phyloP scores from a whole-genome alignment of 2,797 vertebrate species.

The Cuniculus paca region DNA sequence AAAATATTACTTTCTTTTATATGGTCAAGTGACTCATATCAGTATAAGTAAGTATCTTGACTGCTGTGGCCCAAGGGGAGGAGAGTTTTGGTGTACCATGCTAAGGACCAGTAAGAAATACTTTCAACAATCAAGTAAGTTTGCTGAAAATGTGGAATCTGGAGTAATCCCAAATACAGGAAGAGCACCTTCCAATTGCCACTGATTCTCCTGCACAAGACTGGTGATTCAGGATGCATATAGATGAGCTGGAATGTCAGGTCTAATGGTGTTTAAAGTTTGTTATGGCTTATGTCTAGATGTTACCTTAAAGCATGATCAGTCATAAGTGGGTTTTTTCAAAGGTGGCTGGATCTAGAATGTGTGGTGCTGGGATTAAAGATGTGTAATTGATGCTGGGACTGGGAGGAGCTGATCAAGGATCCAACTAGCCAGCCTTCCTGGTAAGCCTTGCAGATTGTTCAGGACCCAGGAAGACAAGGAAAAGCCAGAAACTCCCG shows the following conservation, averaged over 20 bases:
- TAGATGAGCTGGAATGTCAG: neutral
- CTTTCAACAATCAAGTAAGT: neutral
- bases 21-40: neutral
- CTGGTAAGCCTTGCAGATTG: too few relatives aligned
- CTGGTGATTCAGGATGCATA: neutral
- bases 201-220: neutral
- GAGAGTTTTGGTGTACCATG: too few relatives aligned
- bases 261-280: neutral
- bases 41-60: neutral
- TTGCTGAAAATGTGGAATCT: neutral
- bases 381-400: neutral
- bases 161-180: neutral
- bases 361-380: neutral
- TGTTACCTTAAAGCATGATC: neutral
- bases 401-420: too few relatives aligned
- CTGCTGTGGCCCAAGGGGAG: neutral
- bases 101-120: neutral
- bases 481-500: too few relatives aligned
- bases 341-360: neutral
- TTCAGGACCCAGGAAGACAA: too few relatives aligned
- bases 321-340: neutral
- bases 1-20: neutral
- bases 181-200: neutral
- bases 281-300: neutral
- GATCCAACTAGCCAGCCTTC: too few relatives aligned